Conservation (phyloP, 2,797 vertebrate species). For the Atherinosoma microstoma region DNA sequence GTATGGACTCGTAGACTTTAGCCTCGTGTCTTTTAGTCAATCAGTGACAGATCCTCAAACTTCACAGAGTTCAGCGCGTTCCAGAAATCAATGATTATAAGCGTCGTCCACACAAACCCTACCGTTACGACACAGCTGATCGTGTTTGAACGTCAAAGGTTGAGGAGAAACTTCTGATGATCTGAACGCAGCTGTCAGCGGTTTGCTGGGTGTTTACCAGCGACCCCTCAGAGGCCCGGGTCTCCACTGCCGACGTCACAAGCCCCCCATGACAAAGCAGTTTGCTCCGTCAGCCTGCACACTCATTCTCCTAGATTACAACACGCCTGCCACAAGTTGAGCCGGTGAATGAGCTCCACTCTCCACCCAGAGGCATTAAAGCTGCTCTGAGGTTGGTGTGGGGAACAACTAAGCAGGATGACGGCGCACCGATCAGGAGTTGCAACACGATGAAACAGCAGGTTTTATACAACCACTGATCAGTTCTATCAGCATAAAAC, state of each 20-base stretch:
- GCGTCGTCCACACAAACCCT: background rate
- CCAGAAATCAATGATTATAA: conserved; percentile 6
- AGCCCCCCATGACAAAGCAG: conserved; percentile 58
- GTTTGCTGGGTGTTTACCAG: conserved; percentile 5
- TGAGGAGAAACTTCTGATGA: background rate
- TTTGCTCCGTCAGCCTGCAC: conserved; percentile 26
- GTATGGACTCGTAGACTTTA: conserved; percentile 10
- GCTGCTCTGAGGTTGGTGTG: background rate
- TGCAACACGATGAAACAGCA: too few species aligned
- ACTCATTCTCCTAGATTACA: conserved; percentile 20
- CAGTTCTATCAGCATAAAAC: too few species aligned
- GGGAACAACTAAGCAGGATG: too few species aligned
- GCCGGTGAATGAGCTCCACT: background rate
- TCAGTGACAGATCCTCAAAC: conserved; percentile 46
- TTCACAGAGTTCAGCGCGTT: background rate
- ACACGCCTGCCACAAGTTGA: background rate
- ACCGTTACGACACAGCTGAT: background rate
- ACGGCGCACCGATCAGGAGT: too few species aligned
- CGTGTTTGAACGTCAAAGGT: background rate
- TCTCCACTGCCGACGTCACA: background rate
- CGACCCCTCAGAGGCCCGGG: conserved; percentile 20
- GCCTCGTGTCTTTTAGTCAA: conserved; percentile 32
- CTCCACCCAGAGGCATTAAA: background rate
- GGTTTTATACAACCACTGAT: too few species aligned
- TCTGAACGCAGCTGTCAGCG: background rate